These are phyloP conservation scores for Ceratotherium simum DNA, from an alignment of 2,113 vertebrate species.

Conservation along the genomic window DNA sequence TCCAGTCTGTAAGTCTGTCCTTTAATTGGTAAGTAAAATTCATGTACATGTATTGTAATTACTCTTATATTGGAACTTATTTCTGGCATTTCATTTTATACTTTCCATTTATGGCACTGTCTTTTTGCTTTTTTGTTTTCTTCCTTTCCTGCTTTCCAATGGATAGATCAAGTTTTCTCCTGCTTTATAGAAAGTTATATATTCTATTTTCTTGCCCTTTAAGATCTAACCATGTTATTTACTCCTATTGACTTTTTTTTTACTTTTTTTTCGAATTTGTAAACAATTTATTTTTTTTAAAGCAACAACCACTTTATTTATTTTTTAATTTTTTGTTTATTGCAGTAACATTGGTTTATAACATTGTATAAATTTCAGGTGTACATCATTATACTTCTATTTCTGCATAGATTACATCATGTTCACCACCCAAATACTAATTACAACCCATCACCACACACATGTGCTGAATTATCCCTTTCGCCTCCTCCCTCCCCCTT, in stretches of 20 bases:
- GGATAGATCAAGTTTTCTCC: neutral
- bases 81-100: conserved; percentile 14
- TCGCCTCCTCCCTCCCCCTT: too few relatives aligned
- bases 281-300: too few relatives aligned
- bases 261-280: neutral
- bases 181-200: neutral
- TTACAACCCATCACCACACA: too few relatives aligned
- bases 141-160: neutral
- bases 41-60: neutral
- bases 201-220: neutral
- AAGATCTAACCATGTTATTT: conserved; percentile 10
- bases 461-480: too few relatives aligned
- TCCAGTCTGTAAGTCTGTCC: neutral
- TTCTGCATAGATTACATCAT: too few relatives aligned
- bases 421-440: too few relatives aligned
- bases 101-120: conserved; percentile 8
- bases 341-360: too few relatives aligned
- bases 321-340: too few relatives aligned
- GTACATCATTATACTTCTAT: too few relatives aligned
- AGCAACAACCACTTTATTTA: too few relatives aligned
- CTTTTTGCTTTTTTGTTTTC: neutral
- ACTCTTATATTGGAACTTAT: neutral
- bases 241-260: neutral
- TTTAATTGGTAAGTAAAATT: conserved; percentile 29
- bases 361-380: too few relatives aligned